Conservation (phyloP, 2,888 invertebrate species). For the Capitulum mitella region DNA sequence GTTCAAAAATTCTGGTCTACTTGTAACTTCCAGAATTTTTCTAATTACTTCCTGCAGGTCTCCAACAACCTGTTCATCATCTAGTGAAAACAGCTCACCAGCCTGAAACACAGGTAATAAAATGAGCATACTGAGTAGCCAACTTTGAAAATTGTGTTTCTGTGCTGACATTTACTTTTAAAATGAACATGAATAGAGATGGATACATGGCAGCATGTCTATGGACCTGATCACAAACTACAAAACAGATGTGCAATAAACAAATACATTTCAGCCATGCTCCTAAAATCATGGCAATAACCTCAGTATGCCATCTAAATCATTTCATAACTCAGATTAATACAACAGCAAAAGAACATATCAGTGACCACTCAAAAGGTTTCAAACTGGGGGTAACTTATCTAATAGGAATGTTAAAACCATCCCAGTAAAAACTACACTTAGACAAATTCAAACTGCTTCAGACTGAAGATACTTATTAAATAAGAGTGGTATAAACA, state of each 20-base stretch:
- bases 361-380: neutral
- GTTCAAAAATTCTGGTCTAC: conserved; percentile 69
- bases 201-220: neutral
- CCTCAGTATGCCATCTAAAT: too few relatives aligned
- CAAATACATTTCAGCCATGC: too few relatives aligned
- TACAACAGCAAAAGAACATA: too few relatives aligned
- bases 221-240: neutral
- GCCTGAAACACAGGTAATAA: conserved; percentile 41
- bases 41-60: conserved; percentile 76
- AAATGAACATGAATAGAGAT: neutral
- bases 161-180: neutral
- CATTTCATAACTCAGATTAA: too few relatives aligned
- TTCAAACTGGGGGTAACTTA: neutral
- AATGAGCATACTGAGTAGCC: neutral
- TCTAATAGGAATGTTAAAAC: neutral
- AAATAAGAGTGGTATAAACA: neutral
- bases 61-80: conserved; percentile 75
- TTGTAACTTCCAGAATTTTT: conserved; percentile 61
- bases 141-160: neutral
- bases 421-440: neutral
- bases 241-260: neutral
- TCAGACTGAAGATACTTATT: neutral
- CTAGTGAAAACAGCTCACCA: conserved; percentile 81
- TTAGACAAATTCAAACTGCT: neutral
- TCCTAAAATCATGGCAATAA: too few relatives aligned